Percentiles rank a stretch among this genome's conserved stretches.
These are phyloP conservation scores for Urocynchramus pylzowi DNA, from an alignment of 2,113 vertebrate genomes.

Conservation along the genomic window DNA sequence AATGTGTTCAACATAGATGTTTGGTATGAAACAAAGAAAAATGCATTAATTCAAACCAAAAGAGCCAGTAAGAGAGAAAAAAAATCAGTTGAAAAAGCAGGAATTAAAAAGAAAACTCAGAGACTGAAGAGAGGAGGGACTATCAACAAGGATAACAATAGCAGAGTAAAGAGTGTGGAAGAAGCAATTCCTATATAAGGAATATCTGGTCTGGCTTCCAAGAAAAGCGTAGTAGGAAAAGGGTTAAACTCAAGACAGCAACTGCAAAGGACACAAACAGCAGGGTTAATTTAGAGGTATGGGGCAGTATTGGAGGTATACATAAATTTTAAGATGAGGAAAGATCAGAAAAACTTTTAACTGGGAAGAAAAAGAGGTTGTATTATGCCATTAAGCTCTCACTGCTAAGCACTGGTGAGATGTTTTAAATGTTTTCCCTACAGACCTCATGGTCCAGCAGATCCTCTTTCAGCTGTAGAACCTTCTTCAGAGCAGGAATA, in stretches of 20 bases:
- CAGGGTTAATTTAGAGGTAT: background rate
- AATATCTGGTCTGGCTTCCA: background rate
- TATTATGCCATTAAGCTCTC: background rate
- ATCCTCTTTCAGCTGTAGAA: constrained; percentile 69
- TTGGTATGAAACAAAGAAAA: background rate
- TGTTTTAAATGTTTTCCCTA: background rate
- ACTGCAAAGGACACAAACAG: background rate
- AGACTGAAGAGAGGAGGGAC: background rate
- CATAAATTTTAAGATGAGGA: background rate
- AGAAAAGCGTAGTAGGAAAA: background rate
- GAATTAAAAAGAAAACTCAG: background rate
- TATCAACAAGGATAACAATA: background rate
- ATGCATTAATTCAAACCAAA: background rate
- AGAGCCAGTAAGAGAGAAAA: background rate
- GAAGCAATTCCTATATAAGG: background rate
- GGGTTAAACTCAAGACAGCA: background rate
- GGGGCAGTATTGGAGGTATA: background rate
- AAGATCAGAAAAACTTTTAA: background rate
- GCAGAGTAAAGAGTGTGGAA: background rate
- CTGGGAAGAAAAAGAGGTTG: background rate
- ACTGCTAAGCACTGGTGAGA: background rate
- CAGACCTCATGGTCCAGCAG: constrained; percentile 72
- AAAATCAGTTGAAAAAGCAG: background rate
- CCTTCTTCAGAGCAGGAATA: constrained; percentile 71
- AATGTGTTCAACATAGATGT: background rate